Percentiles rank a stretch among this genome's conserved stretches.
phyloP scores from a whole-genome alignment of 2,113 vertebrate genomes.

The Nibea albiflora region DNA sequence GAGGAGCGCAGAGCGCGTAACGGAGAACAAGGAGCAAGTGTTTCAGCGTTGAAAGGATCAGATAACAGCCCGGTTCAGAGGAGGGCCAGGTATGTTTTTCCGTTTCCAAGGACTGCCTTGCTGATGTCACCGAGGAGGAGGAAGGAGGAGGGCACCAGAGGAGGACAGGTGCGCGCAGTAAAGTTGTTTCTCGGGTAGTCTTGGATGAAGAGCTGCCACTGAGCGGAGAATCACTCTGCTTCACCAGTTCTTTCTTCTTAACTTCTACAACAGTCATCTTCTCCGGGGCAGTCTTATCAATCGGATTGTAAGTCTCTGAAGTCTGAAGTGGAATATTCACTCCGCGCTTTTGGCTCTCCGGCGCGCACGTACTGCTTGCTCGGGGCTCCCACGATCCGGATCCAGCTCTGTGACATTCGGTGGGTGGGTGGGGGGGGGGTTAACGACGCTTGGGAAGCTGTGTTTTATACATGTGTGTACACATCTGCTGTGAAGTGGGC shows the following conservation, averaged over 20 bases:
- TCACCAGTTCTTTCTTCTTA: not conserved
- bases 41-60: not conserved
- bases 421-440: too few species aligned
- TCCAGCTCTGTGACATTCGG: not conserved
- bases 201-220: conserved; percentile 25
- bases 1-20: not conserved
- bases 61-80: conserved; percentile 19
- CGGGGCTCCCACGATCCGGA: not conserved
- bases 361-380: conserved; percentile 16
- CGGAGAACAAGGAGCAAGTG: not conserved
- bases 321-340: conserved; percentile 10
- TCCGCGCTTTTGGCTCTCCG: not conserved
- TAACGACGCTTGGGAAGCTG: not conserved
- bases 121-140: conserved; percentile 74
- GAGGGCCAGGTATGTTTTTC: conserved; percentile 76
- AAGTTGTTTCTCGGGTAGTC: conserved; percentile 50
- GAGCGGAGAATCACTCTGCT: not conserved
- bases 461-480: not conserved
- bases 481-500: conserved; percentile 34
- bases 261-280: not conserved
- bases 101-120: conserved; percentile 75
- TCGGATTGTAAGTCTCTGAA: not conserved
- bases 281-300: not conserved
- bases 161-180: conserved; percentile 76
- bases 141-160: conserved; percentile 52